Percentiles rank a stretch among this genome's conserved stretches.
Evolutionary conservation across 2,113 vertebrate genomes (phyloP).

Genomic region (Syngnathoides biaculeatus): DNA sequence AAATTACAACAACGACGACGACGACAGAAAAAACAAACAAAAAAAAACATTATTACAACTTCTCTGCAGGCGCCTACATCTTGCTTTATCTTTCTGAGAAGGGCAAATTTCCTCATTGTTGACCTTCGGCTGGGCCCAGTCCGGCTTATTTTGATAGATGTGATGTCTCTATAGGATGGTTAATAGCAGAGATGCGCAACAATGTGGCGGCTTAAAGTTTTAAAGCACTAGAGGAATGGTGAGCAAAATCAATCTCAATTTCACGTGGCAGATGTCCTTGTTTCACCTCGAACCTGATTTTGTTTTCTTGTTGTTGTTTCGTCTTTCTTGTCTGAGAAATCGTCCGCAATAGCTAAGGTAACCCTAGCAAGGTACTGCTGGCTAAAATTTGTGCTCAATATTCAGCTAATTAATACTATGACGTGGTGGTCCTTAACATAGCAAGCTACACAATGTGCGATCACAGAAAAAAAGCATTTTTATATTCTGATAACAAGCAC

Average conservation of each 20-base stretch:
- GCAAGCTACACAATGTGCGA: no score
- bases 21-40: background rate
- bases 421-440: no score
- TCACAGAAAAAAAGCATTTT: no score
- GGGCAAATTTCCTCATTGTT: slow-evolving; percentile 61
- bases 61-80: slow-evolving; percentile 35
- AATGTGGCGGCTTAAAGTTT: slow-evolving; percentile 53
- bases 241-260: slow-evolving; percentile 76
- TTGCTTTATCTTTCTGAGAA: slow-evolving; percentile 60
- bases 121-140: slow-evolving; percentile 40
- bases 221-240: slow-evolving; percentile 13
- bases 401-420: no score
- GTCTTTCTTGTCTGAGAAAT: no score
- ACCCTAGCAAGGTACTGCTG: no score
- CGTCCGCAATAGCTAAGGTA: no score
- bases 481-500: background rate
- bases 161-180: slow-evolving; percentile 56
- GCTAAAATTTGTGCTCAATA: no score
- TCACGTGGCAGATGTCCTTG: slow-evolving; percentile 49
- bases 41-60: slow-evolving; percentile 21
- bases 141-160: slow-evolving; percentile 48
- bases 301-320: background rate
- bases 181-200: slow-evolving; percentile 58
- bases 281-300: slow-evolving; percentile 15
- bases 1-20: slow-evolving; percentile 30